These are phyloP conservation scores for Listrodromus nycthemerus DNA, from an alignment of 2,888 invertebrate genomes.

Conservation along the genomic window DNA sequence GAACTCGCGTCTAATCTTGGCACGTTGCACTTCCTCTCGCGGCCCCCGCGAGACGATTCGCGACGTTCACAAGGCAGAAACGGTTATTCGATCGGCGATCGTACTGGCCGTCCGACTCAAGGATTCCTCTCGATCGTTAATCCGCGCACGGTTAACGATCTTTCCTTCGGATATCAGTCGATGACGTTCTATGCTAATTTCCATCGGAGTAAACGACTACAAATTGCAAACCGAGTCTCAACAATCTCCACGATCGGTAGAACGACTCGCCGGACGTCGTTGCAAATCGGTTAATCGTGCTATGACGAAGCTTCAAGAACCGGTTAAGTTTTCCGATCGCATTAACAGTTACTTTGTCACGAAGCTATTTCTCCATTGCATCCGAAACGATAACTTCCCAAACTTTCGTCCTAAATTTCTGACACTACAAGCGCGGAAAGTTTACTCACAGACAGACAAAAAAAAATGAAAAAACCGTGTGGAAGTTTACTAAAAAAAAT, in stretches of 20 bases:
- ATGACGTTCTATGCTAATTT: slow-evolving; percentile 35
- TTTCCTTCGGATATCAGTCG: slow-evolving; percentile 13
- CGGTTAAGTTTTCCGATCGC: not conserved
- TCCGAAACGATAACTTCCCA: not conserved
- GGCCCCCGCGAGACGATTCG: not conserved
- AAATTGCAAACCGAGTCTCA: not conserved
- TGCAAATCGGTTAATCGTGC: slow-evolving; percentile 23
- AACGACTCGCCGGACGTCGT: slow-evolving; percentile 1
- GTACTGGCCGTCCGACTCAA: slow-evolving; percentile 15
- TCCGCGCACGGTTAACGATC: slow-evolving; percentile 14
- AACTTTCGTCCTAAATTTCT: not conserved
- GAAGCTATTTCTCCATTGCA: not conserved
- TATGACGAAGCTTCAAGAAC: not conserved
- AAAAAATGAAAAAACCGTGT: too few species aligned
- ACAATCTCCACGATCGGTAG: slow-evolving; percentile 4
- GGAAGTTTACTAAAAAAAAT: too few species aligned
- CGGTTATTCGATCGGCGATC: slow-evolving; percentile 43
- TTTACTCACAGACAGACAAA: too few species aligned
- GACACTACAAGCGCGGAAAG: too few species aligned
- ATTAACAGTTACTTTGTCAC: not conserved
- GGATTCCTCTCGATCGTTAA: slow-evolving; percentile 20
- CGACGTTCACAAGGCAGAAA: not conserved
- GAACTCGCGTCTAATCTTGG: not conserved
- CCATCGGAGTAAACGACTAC: not conserved
- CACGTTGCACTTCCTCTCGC: slow-evolving; percentile 20